Conservation (phyloP, 2,888 invertebrate species). For the Entomobrya proxima region DNA sequence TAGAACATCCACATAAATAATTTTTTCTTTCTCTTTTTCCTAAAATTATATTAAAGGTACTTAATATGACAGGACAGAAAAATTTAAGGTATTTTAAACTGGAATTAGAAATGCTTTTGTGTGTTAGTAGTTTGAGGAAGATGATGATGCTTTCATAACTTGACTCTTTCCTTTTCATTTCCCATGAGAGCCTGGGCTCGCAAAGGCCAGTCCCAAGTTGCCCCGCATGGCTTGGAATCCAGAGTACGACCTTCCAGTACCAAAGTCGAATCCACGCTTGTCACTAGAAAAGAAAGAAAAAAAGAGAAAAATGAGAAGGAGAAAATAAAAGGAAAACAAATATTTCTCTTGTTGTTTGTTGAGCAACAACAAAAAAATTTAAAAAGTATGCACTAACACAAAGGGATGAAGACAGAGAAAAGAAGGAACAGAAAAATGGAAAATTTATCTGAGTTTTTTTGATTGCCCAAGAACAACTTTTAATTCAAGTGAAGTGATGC, state of each 20-base stretch:
- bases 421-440: background rate
- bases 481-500: constrained; percentile 21
- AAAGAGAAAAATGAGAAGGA: background rate
- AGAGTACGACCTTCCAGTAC: constrained; percentile 90
- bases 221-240: constrained; percentile 93
- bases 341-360: constrained; percentile 3
- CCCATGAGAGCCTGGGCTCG: constrained; percentile 78
- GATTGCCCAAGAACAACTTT: constrained; percentile 22
- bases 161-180: constrained; percentile 6
- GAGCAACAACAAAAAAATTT: background rate
- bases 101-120: constrained; percentile 7
- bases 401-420: background rate
- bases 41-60: too few species aligned
- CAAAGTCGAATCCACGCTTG: constrained; percentile 92
- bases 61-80: background rate
- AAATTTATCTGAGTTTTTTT: background rate
- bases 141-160: constrained; percentile 17
- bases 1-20: too few species aligned
- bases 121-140: background rate
- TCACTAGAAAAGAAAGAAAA: constrained; percentile 78
- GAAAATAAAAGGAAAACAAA: background rate
- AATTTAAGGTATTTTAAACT: background rate
- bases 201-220: constrained; percentile 91
- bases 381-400: background rate
- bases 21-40: too few species aligned